phyloP scores from a whole-genome alignment of 2,888 invertebrate species.

The Agelastica alni region DNA sequence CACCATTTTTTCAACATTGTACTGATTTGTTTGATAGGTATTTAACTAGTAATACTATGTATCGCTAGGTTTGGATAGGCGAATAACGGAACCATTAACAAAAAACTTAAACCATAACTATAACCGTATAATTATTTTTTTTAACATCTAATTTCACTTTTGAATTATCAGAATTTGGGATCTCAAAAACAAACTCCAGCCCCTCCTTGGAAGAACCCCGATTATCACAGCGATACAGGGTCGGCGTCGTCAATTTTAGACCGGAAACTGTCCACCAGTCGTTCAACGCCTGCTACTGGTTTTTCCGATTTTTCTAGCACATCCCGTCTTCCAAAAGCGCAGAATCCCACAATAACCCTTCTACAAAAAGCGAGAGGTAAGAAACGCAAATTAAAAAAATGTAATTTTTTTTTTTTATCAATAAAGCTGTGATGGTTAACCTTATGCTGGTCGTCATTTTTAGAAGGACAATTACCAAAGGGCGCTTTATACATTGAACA shows the following conservation, averaged over 20 bases:
- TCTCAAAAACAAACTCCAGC: conserved; percentile 34
- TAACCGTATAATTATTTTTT: background rate
- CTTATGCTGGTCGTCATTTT: too few relatives aligned
- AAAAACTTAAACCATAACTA: too few relatives aligned
- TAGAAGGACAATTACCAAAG: conserved; percentile 82
- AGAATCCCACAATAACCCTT: conserved; percentile 85
- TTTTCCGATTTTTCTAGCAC: conserved; percentile 54
- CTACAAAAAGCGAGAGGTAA: conserved; percentile 87
- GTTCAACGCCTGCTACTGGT: conserved; percentile 69
- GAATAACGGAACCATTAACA: too few relatives aligned
- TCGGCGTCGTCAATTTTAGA: conserved; percentile 42
- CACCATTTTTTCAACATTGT: too few relatives aligned
- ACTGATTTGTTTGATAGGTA: too few relatives aligned
- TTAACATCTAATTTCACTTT: background rate
- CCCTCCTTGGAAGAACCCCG: conserved; percentile 43
- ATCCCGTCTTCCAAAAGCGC: conserved; percentile 71
- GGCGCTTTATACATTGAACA: conserved; percentile 72
- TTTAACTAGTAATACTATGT: too few relatives aligned
- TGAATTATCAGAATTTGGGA: conserved; percentile 32
- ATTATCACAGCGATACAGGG: conserved; percentile 41
- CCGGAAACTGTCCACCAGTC: conserved; percentile 60
- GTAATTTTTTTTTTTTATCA: background rate
- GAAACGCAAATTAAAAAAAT: background rate
- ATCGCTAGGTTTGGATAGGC: too few relatives aligned
- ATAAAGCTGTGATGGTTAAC: too few relatives aligned